A percentile compares a stretch with the other conserved stretches of the same genome.
Evolutionary conservation across 2,113 vertebrate species (phyloP).

Genomic region (Triplophysa dalaica): DNA sequence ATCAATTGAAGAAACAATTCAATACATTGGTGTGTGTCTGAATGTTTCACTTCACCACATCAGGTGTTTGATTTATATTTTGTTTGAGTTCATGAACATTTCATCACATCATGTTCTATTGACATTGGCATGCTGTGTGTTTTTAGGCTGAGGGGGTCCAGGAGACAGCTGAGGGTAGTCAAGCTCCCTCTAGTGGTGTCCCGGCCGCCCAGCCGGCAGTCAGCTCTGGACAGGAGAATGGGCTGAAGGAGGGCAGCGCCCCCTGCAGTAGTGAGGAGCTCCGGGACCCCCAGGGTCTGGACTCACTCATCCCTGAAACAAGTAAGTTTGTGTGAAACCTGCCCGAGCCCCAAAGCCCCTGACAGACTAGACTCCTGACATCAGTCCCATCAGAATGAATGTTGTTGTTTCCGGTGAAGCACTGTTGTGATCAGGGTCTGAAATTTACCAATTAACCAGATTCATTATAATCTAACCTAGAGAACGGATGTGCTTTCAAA

Average conservation of each 20-base stretch:
- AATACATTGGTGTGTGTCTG: not conserved
- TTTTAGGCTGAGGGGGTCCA: constrained; percentile 83
- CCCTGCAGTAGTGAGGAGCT: constrained; percentile 74
- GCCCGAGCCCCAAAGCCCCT: not conserved
- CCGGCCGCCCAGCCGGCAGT: constrained; percentile 63
- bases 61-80: not conserved
- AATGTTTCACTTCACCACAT: not conserved
- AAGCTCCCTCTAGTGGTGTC: constrained; percentile 71
- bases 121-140: constrained; percentile 73
- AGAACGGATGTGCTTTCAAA: too few species aligned
- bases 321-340: constrained; percentile 79
- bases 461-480: too few species aligned
- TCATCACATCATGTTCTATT: constrained; percentile 51
- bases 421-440: not conserved
- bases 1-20: too few species aligned
- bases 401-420: not conserved
- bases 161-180: constrained; percentile 75
- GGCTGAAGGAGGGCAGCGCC: constrained; percentile 74
- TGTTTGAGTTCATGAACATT: not conserved
- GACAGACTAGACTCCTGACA: not conserved
- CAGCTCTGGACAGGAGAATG: constrained; percentile 77
- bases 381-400: not conserved
- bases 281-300: constrained; percentile 85
- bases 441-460: too few species aligned
- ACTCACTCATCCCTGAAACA: constrained; percentile 91